Evolutionary conservation across 1,140 invertebrate species (phyloP), one percentile per base, ranked within the genome.

Genomic region (Kradibia gibbosae): DNA sequence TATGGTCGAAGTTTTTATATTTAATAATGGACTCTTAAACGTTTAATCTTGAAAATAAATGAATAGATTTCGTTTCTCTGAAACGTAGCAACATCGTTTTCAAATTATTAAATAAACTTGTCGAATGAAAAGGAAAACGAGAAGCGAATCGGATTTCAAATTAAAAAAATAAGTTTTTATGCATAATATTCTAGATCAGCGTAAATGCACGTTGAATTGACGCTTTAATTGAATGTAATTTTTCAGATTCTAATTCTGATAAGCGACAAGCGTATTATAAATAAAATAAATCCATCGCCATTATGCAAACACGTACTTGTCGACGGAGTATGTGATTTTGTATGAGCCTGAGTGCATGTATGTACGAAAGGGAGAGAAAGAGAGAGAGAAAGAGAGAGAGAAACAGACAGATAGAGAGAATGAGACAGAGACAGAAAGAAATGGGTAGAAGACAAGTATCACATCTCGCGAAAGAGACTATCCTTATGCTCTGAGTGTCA

Each of bases 201-300:
- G 20, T 62, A 28, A 76, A 57, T 15, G 31, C 28, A 55, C 7
- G 11, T 45, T 11, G 20, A 28, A 0, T 7, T 42, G 72, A 77
- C 62, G 65, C 48, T 72, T 81, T 81, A 81, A 81, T 77, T 77
- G 80, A 81, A 77, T 81, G 28, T 36, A 70, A 36, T 75, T 75
- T 75, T 81, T 75, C 8, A 15, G 5, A 8, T 45, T 45, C 13
- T 45, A 45, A 8, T n/a, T n/a, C n/a, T n/a, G n/a, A 15, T 34
- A 70, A 2, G 50, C 10, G 25, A 28, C 75, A 48, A 31, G 65
- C 45, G n/a, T 5, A 45, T 31, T 71, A 25, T 28, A 57, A 55
- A 72, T 20, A 53, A 57, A 71, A 79, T 55, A 71, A 72, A 79
- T 42, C 67, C n/a, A 36, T 11, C 28, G 71, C 74, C 55, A 74